Percentiles rank a stretch among this genome's conserved stretches.
phyloP scores from a whole-genome alignment of 2,113 vertebrate genomes.

The Orcinus orca region DNA sequence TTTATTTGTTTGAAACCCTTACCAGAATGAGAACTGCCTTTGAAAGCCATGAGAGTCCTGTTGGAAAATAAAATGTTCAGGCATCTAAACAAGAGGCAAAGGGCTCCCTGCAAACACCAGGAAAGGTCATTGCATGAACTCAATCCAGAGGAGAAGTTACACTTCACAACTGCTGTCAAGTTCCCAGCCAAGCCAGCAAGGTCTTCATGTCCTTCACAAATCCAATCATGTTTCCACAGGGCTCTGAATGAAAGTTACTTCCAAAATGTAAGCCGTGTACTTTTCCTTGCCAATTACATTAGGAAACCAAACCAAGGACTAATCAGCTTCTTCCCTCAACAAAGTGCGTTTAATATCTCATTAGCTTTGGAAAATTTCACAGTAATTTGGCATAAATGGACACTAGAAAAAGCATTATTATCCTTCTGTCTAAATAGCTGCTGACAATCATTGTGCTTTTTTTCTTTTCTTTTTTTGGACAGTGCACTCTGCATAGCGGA shows the following conservation, averaged over 20 bases:
- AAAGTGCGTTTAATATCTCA: conserved; percentile 29
- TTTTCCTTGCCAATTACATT: conserved; percentile 17
- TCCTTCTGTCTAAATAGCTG: conserved; percentile 4
- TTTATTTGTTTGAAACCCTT: not conserved
- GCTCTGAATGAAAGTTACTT: not conserved
- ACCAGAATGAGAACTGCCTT: not conserved
- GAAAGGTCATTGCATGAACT: not conserved
- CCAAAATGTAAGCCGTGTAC: not conserved
- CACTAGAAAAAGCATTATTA: not conserved
- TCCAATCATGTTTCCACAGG: not conserved
- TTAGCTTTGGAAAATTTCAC: conserved; percentile 48
- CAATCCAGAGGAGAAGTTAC: not conserved
- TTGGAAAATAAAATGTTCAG: not conserved
- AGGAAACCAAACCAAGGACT: conserved; percentile 48
- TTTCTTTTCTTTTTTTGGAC: not conserved
- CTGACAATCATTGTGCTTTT: not conserved
- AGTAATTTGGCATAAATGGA: not conserved
- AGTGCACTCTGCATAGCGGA: not conserved
- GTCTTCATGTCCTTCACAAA: accelerated
- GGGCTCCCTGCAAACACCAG: not conserved
- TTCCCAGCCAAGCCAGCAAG: not conserved
- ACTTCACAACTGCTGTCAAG: not conserved
- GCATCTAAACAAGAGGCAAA: not conserved
- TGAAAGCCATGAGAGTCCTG: not conserved
- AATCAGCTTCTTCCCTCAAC: conserved; percentile 19